Evolutionary conservation across 2,888 invertebrate species (phyloP).

Genomic region (Glyphotaelius pellucidus): DNA sequence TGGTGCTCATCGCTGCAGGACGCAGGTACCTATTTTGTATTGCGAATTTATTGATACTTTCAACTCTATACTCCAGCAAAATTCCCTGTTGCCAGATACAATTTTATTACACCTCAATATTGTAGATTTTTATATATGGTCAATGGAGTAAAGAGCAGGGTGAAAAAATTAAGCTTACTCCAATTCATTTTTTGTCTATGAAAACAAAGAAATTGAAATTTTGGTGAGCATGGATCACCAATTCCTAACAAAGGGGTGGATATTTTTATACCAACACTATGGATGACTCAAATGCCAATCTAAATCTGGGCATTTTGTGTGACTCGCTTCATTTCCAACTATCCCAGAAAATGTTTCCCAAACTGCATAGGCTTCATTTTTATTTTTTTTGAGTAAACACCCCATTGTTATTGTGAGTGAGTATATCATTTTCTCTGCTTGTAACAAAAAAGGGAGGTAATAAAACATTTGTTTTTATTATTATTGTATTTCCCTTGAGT

Average conservation of each 20-base stretch:
- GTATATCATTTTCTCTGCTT: no score
- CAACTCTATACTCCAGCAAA: background rate
- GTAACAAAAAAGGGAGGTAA: no score
- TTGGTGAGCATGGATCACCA: background rate
- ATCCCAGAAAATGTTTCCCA: background rate
- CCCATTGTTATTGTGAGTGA: no score
- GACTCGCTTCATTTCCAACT: background rate
- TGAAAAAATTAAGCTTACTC: background rate
- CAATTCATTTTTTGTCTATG: background rate
- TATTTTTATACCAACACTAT: background rate
- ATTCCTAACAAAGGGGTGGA: background rate
- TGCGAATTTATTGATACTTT: slow-evolving; percentile 36
- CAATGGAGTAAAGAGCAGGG: background rate
- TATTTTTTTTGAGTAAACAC: background rate
- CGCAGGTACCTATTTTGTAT: slow-evolving; percentile 75
- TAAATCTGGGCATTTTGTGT: background rate
- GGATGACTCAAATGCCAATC: background rate
- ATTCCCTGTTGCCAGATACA: background rate
- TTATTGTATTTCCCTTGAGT: no score
- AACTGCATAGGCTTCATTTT: background rate
- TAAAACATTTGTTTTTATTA: no score
- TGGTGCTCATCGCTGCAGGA: slow-evolving; percentile 89
- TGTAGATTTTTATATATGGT: background rate
- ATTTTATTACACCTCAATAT: background rate
- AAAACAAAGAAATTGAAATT: background rate